phyloP scores from a whole-genome alignment of 2,888 invertebrate genomes.

The Drosophila paramelanica region DNA sequence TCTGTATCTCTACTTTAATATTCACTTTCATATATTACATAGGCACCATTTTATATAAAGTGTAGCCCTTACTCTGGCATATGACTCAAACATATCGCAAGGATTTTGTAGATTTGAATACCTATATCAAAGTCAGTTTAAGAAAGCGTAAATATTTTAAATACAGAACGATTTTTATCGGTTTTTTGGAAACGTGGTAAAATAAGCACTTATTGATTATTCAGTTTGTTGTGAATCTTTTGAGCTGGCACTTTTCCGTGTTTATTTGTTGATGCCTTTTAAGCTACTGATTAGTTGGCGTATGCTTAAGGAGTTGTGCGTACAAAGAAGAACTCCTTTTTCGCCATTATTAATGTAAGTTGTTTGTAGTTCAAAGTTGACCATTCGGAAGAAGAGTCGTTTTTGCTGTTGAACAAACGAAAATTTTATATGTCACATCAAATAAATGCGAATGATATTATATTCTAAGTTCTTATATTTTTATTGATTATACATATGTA shows the following conservation, averaged over 20 bases:
- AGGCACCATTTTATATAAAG: too few species aligned
- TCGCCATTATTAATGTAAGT: not conserved
- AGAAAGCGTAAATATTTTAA: too few species aligned
- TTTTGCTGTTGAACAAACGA: constrained; percentile 9
- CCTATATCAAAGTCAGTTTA: too few species aligned
- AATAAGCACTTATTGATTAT: not conserved
- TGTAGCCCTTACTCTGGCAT: too few species aligned
- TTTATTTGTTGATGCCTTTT: not conserved
- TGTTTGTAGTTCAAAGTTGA: not conserved
- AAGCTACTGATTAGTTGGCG: constrained; percentile 21
- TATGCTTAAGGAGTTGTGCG: constrained; percentile 22
- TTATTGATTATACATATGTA: constrained; percentile 3
- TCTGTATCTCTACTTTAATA: too few species aligned
- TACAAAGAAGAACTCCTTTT: too few species aligned
- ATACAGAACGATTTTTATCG: too few species aligned
- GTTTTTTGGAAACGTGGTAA: not conserved
- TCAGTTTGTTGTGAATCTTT: constrained; percentile 1
- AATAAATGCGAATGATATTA: constrained; percentile 1
- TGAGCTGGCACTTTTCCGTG: not conserved
- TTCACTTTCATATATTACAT: too few species aligned
- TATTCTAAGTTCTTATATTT: constrained; percentile 1
- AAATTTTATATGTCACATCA: not conserved
- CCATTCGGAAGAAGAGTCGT: too few species aligned
- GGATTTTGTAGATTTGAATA: not conserved
- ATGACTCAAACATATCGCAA: too few species aligned